phyloP scores from a whole-genome alignment of 2,113 vertebrate species.

The zebrafish (Danio rerio) region GRCz12tu NC_133183.1:19854501-19855000 shows the following conservation, averaged over 20 bases:
- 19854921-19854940: constrained; percentile 90
- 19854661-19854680: neutral
- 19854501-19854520: constrained; percentile 87
- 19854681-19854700: neutral
- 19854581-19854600: constrained; percentile 69
- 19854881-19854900: constrained; percentile 77
- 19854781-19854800: neutral
- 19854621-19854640: constrained; percentile 9
- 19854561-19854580: constrained; percentile 95
- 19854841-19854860: constrained; percentile 84
- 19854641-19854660: neutral
- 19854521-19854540: constrained; percentile 88
- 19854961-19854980: constrained; percentile 32
- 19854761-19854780: neutral
- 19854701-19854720: neutral
- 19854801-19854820: neutral
- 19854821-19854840: constrained; percentile 77
- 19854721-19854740: constrained; percentile 12
- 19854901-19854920: constrained; percentile 82
- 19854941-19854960: constrained; percentile 89
- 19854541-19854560: constrained; percentile 87
- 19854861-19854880: constrained; percentile 93
- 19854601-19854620: neutral
- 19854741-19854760: neutral
- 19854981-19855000: neutral